These are phyloP conservation scores for Halcyon senegalensis DNA, from an alignment of 2,113 vertebrate genomes.

Conservation along the genomic window DNA sequence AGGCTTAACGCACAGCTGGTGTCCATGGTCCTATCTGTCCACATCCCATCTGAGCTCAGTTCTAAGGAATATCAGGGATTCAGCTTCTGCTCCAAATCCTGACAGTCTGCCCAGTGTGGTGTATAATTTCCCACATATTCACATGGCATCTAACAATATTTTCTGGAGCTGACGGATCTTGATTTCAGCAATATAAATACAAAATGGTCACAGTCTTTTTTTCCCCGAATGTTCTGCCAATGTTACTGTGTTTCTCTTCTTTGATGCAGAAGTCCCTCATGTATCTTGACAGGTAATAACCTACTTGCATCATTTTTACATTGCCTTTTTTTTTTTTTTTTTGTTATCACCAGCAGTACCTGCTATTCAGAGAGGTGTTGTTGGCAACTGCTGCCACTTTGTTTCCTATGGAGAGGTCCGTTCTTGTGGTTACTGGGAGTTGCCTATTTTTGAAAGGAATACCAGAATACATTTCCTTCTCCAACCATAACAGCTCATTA, in stretches of 20 bases:
- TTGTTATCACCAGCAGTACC: not conserved
- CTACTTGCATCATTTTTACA: not conserved
- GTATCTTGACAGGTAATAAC: not conserved
- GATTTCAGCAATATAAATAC: not conserved
- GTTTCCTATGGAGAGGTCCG: not conserved
- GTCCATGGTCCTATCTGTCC: rapidly evolving
- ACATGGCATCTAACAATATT: not conserved
- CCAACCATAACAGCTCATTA: not conserved
- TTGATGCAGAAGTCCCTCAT: not conserved
- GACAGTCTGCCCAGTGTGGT: not conserved
- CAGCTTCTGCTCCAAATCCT: not conserved
- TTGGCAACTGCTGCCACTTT: not conserved
- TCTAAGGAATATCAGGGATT: not conserved
- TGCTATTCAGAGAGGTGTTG: not conserved
- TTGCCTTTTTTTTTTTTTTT: too few relatives aligned
- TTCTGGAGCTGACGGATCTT: not conserved
- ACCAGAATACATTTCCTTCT: not conserved
- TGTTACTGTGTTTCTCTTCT: not conserved
- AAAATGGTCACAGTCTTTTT: not conserved
- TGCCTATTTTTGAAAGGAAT: not conserved
- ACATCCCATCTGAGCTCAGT: not conserved
- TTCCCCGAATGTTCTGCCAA: not conserved
- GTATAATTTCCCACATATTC: not conserved
- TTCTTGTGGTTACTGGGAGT: not conserved
- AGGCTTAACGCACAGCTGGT: not conserved